Evolutionary conservation across 1,140 invertebrate species (phyloP).

Genomic region (Notospermus geniculatus): DNA sequence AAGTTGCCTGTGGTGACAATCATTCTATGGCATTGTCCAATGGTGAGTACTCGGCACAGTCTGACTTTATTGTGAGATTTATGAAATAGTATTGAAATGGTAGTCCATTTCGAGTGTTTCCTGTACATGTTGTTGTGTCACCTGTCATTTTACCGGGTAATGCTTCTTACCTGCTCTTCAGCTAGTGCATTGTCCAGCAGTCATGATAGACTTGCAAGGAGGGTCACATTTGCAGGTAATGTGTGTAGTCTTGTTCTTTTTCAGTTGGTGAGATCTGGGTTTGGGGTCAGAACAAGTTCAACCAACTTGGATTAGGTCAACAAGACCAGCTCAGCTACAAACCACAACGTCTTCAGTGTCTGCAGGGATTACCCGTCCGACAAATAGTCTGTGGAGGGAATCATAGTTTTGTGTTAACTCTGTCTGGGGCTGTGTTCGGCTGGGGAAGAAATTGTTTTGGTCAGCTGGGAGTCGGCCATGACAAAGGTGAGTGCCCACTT

Average conservation of each 20-base stretch:
- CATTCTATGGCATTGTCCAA: constrained; percentile 83
- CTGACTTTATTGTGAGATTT: too few relatives aligned
- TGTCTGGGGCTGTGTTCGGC: constrained; percentile 80
- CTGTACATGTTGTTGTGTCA: too few relatives aligned
- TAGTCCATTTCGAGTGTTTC: too few relatives aligned
- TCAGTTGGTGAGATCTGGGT: constrained; percentile 78
- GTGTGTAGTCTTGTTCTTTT: too few relatives aligned
- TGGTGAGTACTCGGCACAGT: too few relatives aligned
- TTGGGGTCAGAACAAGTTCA: constrained; percentile 84
- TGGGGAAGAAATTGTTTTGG: constrained; percentile 89
- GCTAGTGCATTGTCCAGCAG: too few relatives aligned
- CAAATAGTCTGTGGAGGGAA: constrained; percentile 78
- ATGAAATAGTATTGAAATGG: too few relatives aligned
- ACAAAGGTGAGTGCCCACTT: constrained; percentile 40
- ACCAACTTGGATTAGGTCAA: constrained; percentile 78
- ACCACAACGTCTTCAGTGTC: constrained; percentile 66
- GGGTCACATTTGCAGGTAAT: too few relatives aligned
- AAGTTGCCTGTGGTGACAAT: constrained; percentile 79
- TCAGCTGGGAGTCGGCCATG: constrained; percentile 72
- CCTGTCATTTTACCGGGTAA: too few relatives aligned
- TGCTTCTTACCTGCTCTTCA: too few relatives aligned
- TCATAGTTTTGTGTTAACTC: constrained; percentile 54
- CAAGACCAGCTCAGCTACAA: constrained; percentile 59
- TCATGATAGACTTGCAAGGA: too few relatives aligned
- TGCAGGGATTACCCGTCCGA: constrained; percentile 77